Evolutionary conservation across 2,888 invertebrate species (phyloP).

Genomic region (Euproctis similis): DNA sequence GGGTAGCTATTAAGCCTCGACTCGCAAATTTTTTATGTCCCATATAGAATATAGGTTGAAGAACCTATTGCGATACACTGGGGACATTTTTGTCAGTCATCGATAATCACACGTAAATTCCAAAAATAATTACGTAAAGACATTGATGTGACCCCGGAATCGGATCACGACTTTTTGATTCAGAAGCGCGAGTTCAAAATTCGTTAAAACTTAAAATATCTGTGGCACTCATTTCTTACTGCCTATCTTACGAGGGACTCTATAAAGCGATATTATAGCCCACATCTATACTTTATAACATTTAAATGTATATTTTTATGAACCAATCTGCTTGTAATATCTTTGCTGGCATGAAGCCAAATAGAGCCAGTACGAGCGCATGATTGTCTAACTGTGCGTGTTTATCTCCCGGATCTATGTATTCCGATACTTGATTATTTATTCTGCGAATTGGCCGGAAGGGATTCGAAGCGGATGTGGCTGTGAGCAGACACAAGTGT

Average conservation of each 20-base stretch:
- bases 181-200: neutral
- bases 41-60: too few species aligned
- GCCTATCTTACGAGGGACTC: too few species aligned
- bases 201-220: neutral
- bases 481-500: slow-evolving; percentile 3
- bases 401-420: slow-evolving; percentile 30
- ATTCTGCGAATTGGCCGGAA: slow-evolving; percentile 32
- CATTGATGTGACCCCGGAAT: too few species aligned
- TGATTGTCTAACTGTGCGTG: slow-evolving; percentile 22
- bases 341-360: slow-evolving; percentile 9
- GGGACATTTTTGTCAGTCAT: too few species aligned
- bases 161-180: neutral
- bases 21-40: too few species aligned
- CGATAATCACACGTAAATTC: too few species aligned
- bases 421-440: slow-evolving; percentile 29
- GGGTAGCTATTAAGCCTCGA: too few species aligned
- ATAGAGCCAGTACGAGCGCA: slow-evolving; percentile 15
- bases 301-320: neutral
- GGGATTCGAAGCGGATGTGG: slow-evolving; percentile 25
- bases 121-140: too few species aligned
- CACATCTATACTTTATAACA: too few species aligned
- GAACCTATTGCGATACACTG: too few species aligned
- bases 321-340: slow-evolving; percentile 3
- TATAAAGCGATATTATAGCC: too few species aligned
- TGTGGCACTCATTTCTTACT: neutral